Base-by-base conservation (phyloP, 2,888 invertebrate species). In the Lissonota sp. region DNA sequence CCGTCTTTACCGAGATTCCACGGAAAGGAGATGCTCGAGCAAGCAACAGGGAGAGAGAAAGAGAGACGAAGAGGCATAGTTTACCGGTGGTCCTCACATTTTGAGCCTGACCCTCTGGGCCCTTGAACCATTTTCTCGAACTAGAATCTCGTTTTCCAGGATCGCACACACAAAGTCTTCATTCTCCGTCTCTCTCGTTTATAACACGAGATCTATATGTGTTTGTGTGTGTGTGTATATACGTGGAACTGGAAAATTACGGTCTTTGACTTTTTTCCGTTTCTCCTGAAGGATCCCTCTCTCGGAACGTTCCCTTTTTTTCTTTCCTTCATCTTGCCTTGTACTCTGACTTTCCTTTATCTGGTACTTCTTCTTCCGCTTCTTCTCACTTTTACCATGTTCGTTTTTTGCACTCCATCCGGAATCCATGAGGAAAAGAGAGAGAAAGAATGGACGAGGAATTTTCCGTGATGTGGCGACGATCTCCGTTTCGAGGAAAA, bases 81-180 rank as follows among this genome's bases (percentile, higher is more conserved):
- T 83, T 81, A 82, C 73, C 73, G 57, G 64, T 64, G 64, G 58
- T 67, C 66, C 66, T 67, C 58, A 62, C 57, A 71, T 67, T 58
- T 26, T 66, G 76, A 79, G 80, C 84, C 83, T 73, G 81, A 84
- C 80, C 73, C 44, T 37, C 60, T 14, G 58, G 57, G 77, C 77
- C 77, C 64, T 82, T 26, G 79, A 85, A 85, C 85, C 84, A 86
- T 86, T 73, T 73, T 85, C 82, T 79, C 83, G 80, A 87, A 86
- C 87, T 86, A 85, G 80, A 87, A 79, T 82, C 87, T 86, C 84
- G 86, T 87, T 87, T 85, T 79, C 80, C 74, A 12, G 66, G 66
- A 71, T 72, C 58, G 69, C 74, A 80, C 53, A 63, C 71, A 67
- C 71, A 70, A 76, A 78, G 78, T 71, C 62, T 49, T 70, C 63